Evolutionary conservation across 2,797 vertebrate genomes (phyloP), one percentile per base, ranked within the genome.

Genomic region (Poeciliopsis infans): DNA sequence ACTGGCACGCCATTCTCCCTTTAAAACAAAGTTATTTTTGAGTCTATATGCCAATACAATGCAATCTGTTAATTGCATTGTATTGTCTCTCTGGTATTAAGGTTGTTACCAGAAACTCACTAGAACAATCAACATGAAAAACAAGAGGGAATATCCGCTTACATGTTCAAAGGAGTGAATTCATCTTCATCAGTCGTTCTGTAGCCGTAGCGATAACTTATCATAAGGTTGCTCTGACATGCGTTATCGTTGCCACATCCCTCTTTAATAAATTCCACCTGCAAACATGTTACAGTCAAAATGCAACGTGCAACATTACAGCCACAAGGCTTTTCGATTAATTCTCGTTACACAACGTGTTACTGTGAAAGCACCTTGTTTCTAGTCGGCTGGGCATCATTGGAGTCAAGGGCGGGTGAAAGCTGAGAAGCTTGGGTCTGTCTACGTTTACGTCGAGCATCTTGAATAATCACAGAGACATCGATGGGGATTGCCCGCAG

Each of bases 231-330:
- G 94, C 98, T 99, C 75, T 95, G 91, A 83, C 98, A 99, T 64
- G 95, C 11, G 1, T 97, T 96, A 92, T 99, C 97, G 0, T 25
- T 76, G 82, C 97, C 98, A 82, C 98, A 99, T 16, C 97, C 98
- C 88, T 96, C 96, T 93, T 99, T 99, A 87, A 96, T 76, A 91
- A 99, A 99, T 79, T 96, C 91, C 78, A 98, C 96, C 97, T 99
- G 66, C 7, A 83, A 47, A 64, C 55, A 69, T 23, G 80, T 53
- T 39, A 71, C 7, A 7, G 4, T 11, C 1, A 74, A 79, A 51
- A 47, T 15, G 46, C 55, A 25, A 33, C 25, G 10, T 41, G 20
- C 25, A 46, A 45, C 68, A 45, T 55, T 36, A 69, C 36, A 31
- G 31, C 4, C 33, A 55, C 74, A 72, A 49, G 18, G 46, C 18